Conservation (phyloP, 2,888 invertebrate species). For the Crossocerus cetratus region DNA sequence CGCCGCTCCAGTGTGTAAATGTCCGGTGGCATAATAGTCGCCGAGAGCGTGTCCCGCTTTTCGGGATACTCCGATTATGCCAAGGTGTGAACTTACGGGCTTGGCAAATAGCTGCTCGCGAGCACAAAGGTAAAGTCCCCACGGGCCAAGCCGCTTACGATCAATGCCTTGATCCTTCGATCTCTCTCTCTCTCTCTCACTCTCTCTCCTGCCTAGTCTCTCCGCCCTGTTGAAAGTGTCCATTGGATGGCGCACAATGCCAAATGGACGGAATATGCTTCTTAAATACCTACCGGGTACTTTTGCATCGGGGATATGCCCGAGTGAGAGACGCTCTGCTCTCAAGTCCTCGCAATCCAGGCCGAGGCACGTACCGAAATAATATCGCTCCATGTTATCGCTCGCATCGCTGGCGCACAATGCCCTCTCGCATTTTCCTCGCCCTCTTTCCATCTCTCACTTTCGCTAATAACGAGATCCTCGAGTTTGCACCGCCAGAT, state of each 20-base stretch:
- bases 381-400: constrained; percentile 44
- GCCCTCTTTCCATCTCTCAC: no score
- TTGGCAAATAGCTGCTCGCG: constrained; percentile 54
- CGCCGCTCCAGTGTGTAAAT: constrained; percentile 43
- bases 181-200: constrained; percentile 47
- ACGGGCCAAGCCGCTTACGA: constrained; percentile 71
- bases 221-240: constrained; percentile 37
- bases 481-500: no score
- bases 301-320: constrained; percentile 30
- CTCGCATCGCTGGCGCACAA: background rate
- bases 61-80: constrained; percentile 62
- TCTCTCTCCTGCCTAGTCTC: constrained; percentile 24
- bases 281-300: constrained; percentile 53
- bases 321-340: constrained; percentile 22
- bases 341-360: constrained; percentile 58
- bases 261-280: constrained; percentile 55
- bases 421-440: no score
- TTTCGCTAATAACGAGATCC: no score
- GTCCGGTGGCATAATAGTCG: constrained; percentile 50
- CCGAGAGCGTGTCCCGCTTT: constrained; percentile 54
- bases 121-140: constrained; percentile 61
- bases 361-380: constrained; percentile 63
- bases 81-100: constrained; percentile 66
- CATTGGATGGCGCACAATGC: constrained; percentile 55
- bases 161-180: constrained; percentile 69